phyloP scores from a whole-genome alignment of 2,113 vertebrate species.

The Orientallactaga bullata region DNA sequence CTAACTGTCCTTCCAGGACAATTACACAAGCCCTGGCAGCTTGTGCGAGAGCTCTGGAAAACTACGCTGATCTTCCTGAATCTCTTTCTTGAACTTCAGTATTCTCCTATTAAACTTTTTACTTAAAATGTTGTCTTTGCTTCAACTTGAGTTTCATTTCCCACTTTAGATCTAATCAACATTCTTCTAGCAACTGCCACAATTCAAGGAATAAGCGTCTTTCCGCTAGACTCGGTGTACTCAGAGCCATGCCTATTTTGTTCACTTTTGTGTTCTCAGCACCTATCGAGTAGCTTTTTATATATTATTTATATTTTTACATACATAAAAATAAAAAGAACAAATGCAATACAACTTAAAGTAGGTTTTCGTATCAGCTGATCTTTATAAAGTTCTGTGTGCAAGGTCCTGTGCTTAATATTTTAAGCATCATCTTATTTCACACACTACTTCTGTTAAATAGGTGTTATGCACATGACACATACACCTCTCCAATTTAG shows the following conservation, averaged over 20 bases:
- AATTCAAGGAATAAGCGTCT: not conserved
- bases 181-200: slow-evolving; percentile 46
- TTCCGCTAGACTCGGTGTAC: not conserved
- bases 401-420: not conserved
- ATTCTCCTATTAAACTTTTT: not conserved
- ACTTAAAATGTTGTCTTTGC: slow-evolving; percentile 26
- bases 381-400: not conserved
- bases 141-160: slow-evolving; percentile 35
- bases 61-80: slow-evolving; percentile 11
- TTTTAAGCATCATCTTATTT: not conserved
- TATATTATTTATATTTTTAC: not conserved
- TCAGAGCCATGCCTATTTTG: not conserved
- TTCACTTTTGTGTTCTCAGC: not conserved
- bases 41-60: slow-evolving; percentile 62
- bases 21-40: slow-evolving; percentile 27
- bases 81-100: slow-evolving; percentile 4
- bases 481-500: not conserved
- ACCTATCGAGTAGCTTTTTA: not conserved
- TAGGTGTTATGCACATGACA: not conserved
- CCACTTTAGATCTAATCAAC: not conserved
- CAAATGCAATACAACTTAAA: slow-evolving; percentile 1
- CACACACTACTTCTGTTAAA: not conserved
- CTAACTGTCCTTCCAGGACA: slow-evolving; percentile 61
- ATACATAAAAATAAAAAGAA: not conserved
- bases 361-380: not conserved